Percentiles rank a stretch among this genome's conserved stretches.
Evolutionary conservation across 2,113 vertebrate species (phyloP).

Genomic region (Rhinichthys klamathensis): DNA sequence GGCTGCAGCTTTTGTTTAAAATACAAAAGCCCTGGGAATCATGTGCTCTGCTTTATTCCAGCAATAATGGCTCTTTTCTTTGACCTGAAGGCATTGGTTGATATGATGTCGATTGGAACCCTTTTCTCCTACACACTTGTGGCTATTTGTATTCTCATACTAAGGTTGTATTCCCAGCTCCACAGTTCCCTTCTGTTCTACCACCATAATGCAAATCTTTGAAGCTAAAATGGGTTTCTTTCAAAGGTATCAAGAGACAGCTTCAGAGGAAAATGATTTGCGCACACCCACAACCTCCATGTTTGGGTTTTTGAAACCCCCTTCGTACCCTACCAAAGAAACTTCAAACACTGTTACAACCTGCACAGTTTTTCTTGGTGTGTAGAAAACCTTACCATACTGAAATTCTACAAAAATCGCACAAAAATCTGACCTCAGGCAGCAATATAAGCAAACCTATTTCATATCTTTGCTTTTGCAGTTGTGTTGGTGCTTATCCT

Average conservation of each 20-base stretch:
- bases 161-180: conserved; percentile 73
- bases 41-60: conserved; percentile 58
- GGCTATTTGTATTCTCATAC: conserved; percentile 84
- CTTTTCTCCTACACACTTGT: conserved; percentile 87
- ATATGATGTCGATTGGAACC: conserved; percentile 86
- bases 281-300: conserved; percentile 41
- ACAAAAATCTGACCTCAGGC: neutral
- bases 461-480: conserved; percentile 54
- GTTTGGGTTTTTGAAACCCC: conserved; percentile 67
- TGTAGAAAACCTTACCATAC: neutral
- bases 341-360: conserved; percentile 73
- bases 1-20: neutral
- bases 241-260: conserved; percentile 74
- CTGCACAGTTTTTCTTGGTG: conserved; percentile 69
- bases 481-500: conserved; percentile 68
- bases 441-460: neutral
- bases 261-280: conserved; percentile 54
- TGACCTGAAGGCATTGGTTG: conserved; percentile 83
- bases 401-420: neutral
- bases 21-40: conserved; percentile 39
- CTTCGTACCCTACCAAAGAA: conserved; percentile 58
- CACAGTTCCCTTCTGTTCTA: neutral
- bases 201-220: neutral
- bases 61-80: conserved; percentile 86
- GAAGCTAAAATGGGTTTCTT: neutral